Conservation (phyloP, 2,888 invertebrate genomes). For the Machimus atricapillus region DNA sequence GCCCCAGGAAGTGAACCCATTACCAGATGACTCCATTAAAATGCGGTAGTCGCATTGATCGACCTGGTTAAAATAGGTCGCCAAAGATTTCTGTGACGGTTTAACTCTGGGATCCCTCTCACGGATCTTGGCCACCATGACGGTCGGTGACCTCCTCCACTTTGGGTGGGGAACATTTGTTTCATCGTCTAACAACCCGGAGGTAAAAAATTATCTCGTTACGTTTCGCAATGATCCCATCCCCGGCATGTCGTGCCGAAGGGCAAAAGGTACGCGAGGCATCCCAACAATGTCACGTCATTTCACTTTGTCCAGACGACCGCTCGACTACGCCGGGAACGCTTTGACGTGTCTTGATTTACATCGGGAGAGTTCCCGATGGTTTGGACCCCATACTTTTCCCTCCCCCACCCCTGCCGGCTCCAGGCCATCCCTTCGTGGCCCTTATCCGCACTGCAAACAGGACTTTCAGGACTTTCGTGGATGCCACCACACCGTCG, state of each 20-base stretch:
- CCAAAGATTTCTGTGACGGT: not conserved
- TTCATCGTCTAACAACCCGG: not conserved
- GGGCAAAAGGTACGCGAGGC: not conserved
- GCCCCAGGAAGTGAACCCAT: not conserved
- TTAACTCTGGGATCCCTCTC: not conserved
- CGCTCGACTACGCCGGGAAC: not conserved
- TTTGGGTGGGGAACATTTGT: not conserved
- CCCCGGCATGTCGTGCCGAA: not conserved
- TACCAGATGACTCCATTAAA: not conserved
- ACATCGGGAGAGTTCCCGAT: not conserved
- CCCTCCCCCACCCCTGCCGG: no score
- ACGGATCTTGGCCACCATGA: not conserved
- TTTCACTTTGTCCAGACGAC: constrained; percentile 25
- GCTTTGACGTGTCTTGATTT: constrained; percentile 13
- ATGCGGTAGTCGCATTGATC: not conserved
- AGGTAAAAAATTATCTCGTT: constrained; percentile 32
- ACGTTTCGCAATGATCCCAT: not conserved
- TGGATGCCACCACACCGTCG: not conserved
- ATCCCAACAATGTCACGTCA: constrained; percentile 13
- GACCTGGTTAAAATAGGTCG: not conserved
- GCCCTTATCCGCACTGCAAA: not conserved
- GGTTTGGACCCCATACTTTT: not conserved
- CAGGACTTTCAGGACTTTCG: not conserved
- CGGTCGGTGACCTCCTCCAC: not conserved
- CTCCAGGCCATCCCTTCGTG: not conserved